These are phyloP conservation scores for Melanophora roralis DNA, from an alignment of 2,888 invertebrate genomes.

Conservation along the genomic window DNA sequence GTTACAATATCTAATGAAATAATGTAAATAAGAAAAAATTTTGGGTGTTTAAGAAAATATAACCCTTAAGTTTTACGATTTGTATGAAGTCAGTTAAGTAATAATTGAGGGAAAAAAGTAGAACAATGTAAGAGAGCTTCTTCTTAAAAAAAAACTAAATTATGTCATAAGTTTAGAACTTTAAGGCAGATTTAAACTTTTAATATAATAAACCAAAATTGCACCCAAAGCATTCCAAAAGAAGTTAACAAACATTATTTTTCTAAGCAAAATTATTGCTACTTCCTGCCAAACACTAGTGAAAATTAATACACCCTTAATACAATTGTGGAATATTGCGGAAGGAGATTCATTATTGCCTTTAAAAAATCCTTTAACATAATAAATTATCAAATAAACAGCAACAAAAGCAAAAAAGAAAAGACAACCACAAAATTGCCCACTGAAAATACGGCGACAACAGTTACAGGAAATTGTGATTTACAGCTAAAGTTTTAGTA, in stretches of 20 bases:
- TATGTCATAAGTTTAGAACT: too few species aligned
- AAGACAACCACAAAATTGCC: conserved; percentile 61
- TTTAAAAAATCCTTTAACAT: conserved; percentile 55
- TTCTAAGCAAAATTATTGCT: background rate
- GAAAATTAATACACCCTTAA: conserved; percentile 16
- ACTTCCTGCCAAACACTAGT: background rate
- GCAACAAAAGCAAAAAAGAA: conserved; percentile 39
- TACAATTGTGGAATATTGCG: conserved; percentile 20
- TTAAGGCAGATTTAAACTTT: too few species aligned
- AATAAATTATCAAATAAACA: conserved; percentile 57
- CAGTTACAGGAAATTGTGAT: conserved; percentile 65
- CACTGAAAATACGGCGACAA: conserved; percentile 62
- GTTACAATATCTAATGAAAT: too few species aligned
- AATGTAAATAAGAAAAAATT: too few species aligned
- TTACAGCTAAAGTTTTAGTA: conserved; percentile 61
- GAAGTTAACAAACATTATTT: background rate
- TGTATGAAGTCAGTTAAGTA: too few species aligned
- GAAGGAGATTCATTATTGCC: conserved; percentile 49
- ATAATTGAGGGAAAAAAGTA: too few species aligned
- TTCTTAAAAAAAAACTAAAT: too few species aligned
- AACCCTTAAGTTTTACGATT: too few species aligned
- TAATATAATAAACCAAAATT: too few species aligned
- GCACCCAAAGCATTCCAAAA: background rate
- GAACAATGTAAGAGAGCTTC: too few species aligned
- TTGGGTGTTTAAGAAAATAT: too few species aligned